Base-by-base conservation (phyloP, 2,888 invertebrate genomes). In the Scrobipalpa costella region DNA sequence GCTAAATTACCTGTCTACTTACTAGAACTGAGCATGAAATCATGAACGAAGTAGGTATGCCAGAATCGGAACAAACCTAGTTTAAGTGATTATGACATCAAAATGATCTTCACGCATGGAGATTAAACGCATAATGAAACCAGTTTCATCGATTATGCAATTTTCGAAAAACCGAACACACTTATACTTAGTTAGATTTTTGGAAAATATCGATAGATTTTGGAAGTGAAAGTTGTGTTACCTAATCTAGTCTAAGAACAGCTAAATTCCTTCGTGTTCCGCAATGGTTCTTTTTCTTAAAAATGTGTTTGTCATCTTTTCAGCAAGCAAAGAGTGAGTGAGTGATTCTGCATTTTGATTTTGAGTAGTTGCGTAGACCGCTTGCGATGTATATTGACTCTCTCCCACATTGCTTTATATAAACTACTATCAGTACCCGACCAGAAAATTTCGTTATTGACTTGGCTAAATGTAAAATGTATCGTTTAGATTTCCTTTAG, bases 191-290 rank as follows among this genome's bases (percentile, higher is more conserved):
- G n/a, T n/a, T 15, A 5, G 7, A 15, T 44, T 21, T 52, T 21
- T 21, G 9, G 50, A 21, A 52, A 52, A 52, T 52, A 52, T 52
- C 50, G 50, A 3, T 21, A 21, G 8, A 19, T 49, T 21, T 49
- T 49, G 19, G 49, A 49, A 49, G 49, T 49, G 19, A 49, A 49
- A 49, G 49, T 49, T 17, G 49, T 19, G 49, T 17, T 19, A 52
- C 50, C 11, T 21, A 52, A 52, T 21, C 50, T 9, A 50, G 11
- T 21, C 8, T 11, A 11, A 19, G 9, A 50, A n/a, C 13, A 33
- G 11, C 92, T 92, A n/a, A n/a, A n/a, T n/a, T 88, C 97, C 97
- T 40, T 40, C 40, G 40, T 0, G 13, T 44, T 44, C n/a, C 44
- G n/a, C 44, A 44, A 44, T 15, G n/a, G 44, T 7, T 44, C 44